Base-by-base conservation (phyloP, 2,797 vertebrate species). In the Geotrypetes seraphini region DNA sequence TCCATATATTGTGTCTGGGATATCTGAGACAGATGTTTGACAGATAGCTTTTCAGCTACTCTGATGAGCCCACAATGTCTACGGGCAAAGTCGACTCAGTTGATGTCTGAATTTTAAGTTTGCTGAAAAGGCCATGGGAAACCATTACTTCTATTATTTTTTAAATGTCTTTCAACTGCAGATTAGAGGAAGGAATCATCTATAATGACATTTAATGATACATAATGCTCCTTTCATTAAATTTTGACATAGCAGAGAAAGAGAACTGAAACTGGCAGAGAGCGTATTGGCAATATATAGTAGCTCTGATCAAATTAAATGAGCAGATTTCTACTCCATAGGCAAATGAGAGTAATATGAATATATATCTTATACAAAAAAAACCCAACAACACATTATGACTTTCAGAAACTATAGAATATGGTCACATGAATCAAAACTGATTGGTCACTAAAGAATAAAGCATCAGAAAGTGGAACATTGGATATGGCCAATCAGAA, bases 91-190 rank as follows among this genome's bases (percentile, higher is more conserved):
- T 44, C 40, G 36, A 18, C 57, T 49, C 8, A 49, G 29, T 21
- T 19, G 25, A 23, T 21, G 5, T 48, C 42, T 46, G 32, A 49
- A 63, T 22, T 32, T 28, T 33, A 50, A 53, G 25, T 25, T n/a
- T 52, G 42, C 58, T 67, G 39, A 20, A 38, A 57, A 65, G 73
- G 25, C 28, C 52, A 39, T 19, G 26, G 31, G 26, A 53, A 7
- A 8, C 37, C 37, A 43, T 60, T 63, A 20, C 28, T 30, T 39
- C 10, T 37, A 22, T 41, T 57, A 47, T 38, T 63, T n/a, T 55
- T 32, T 16, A 62, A 64, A 57, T 64, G 50, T 54, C 46, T 62
- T 63, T 59, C 41, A 15, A 7, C 61, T 62, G 65, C 26, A 41
- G 19, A 61, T 64, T 54, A 36, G 12, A 35, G 20, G 22, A 33